A percentile compares a stretch with the other conserved stretches of the same genome.
These are phyloP conservation scores for Temnothorax rugatulus DNA, from an alignment of 2,888 invertebrate genomes.

Conservation along the genomic window DNA sequence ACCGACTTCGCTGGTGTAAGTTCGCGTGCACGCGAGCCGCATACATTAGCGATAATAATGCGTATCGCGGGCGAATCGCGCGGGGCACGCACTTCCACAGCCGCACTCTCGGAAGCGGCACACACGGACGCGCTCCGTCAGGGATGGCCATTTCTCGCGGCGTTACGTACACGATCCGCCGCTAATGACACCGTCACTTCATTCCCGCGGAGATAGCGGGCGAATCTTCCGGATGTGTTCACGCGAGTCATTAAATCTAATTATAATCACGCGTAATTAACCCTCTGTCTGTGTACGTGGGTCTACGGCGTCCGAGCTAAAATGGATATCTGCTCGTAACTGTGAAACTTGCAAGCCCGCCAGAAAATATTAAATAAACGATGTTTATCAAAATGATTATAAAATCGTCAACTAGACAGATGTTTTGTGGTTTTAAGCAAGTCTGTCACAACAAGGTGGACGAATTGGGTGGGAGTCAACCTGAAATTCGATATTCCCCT, in stretches of 20 bases:
- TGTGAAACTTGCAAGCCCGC: too few relatives aligned
- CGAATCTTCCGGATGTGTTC: neutral
- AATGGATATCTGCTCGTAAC: too few relatives aligned
- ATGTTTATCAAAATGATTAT: too few relatives aligned
- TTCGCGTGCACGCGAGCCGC: conserved; percentile 43
- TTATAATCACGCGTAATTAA: neutral
- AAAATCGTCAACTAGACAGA: too few relatives aligned
- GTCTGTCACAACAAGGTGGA: neutral
- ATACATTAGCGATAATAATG: conserved; percentile 58
- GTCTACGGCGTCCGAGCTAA: too few relatives aligned
- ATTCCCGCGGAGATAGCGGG: too few relatives aligned
- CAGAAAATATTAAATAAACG: too few relatives aligned
- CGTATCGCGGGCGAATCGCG: conserved; percentile 44
- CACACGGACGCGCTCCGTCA: conserved; percentile 2
- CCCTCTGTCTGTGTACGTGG: too few relatives aligned
- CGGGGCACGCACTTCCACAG: conserved; percentile 42
- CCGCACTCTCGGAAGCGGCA: conserved; percentile 45
- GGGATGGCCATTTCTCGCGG: conserved; percentile 39
- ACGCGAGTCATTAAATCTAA: neutral
- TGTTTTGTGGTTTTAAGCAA: neutral
- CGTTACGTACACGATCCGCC: too few relatives aligned
- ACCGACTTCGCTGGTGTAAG: conserved; percentile 49
- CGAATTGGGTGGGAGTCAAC: neutral
- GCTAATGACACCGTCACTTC: neutral
- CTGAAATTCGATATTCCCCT: neutral